These are phyloP conservation scores for Lipotes vexillifer DNA, from an alignment of 2,113 vertebrate species.

Conservation along the genomic window DNA sequence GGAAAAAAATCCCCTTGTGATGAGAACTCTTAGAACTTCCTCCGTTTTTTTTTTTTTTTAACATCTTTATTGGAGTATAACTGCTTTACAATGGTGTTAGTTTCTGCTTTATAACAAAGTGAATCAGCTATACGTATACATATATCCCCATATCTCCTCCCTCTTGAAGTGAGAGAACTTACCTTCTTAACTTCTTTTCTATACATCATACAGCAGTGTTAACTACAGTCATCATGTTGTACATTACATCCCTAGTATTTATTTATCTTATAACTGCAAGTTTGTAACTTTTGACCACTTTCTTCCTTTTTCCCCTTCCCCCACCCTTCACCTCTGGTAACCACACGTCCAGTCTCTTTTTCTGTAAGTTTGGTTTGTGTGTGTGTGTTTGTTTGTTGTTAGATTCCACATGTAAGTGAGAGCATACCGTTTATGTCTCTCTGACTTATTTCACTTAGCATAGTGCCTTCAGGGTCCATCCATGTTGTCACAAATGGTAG, in stretches of 20 bases:
- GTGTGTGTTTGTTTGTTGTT: neutral
- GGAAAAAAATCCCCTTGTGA: neutral
- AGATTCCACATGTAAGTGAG: neutral
- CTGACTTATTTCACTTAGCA: neutral
- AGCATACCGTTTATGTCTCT: neutral
- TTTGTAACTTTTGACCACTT: neutral
- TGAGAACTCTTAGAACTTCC: neutral
- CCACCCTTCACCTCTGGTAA: neutral
- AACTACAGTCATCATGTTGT: neutral
- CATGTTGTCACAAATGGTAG: neutral
- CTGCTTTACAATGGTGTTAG: no score
- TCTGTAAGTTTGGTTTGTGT: neutral
- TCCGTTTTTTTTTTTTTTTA: no score
- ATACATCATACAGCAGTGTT: neutral
- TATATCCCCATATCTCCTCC: no score
- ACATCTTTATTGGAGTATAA: no score
- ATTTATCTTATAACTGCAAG: neutral
- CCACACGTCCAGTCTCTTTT: neutral
- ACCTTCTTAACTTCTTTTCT: neutral
- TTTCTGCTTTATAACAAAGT: no score
- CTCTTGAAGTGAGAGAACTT: no score
- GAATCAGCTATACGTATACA: no score
- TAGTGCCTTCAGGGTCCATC: neutral
- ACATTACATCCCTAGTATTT: neutral
- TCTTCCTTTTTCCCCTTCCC: neutral